phyloP scores from a whole-genome alignment of 2,797 vertebrate genomes.

The Xyrichtys novacula region DNA sequence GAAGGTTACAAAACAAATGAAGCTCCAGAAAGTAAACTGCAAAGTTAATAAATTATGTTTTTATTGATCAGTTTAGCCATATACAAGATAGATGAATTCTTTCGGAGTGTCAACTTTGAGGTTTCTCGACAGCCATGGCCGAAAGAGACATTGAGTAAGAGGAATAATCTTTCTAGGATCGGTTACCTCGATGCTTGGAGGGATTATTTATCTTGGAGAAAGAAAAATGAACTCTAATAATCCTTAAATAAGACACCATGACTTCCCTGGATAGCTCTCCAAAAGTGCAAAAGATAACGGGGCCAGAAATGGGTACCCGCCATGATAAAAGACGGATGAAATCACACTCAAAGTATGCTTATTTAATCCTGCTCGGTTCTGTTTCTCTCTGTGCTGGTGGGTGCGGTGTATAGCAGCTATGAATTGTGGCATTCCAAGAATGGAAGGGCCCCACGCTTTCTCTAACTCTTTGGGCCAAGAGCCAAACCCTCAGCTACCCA shows the following conservation, averaged over 20 bases:
- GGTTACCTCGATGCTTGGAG: background rate
- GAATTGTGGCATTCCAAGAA: constrained; percentile 44
- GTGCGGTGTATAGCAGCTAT: constrained; percentile 1
- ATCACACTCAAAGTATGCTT: constrained; percentile 51
- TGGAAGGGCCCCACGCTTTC: constrained; percentile 35
- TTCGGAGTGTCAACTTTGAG: background rate
- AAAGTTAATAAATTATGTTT: background rate
- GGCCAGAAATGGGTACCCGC: constrained; percentile 12
- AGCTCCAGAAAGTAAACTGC: background rate
- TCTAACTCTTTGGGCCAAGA: constrained; percentile 38
- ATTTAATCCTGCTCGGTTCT: constrained; percentile 18
- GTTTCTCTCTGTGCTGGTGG: constrained; percentile 25
- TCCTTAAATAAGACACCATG: background rate
- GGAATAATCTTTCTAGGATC: background rate
- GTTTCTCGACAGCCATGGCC: background rate
- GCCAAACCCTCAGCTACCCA: constrained; percentile 27
- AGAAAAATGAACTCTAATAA: background rate
- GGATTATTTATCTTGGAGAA: constrained; percentile 3
- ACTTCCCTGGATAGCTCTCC: constrained; percentile 11
- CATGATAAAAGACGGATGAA: constrained; percentile 32
- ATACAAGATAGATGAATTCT: background rate
- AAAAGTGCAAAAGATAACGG: constrained; percentile 33
- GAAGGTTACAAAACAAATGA: background rate
- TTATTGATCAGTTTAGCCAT: background rate
- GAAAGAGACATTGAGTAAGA: background rate